Conservation (phyloP, 2,888 invertebrate genomes). For the Endomychus coccineus region DNA sequence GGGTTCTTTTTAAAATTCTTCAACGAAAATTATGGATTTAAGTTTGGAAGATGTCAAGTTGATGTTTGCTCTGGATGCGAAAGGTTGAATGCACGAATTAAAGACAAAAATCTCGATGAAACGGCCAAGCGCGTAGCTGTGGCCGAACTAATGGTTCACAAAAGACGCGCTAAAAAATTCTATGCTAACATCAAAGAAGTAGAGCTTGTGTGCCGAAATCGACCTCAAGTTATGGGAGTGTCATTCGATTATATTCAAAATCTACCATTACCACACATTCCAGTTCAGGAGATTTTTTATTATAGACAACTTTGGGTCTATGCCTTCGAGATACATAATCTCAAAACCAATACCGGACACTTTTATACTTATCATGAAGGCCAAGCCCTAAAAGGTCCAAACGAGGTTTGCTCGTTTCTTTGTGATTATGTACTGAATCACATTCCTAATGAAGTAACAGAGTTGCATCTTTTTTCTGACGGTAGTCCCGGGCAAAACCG, state of each 20-base stretch:
- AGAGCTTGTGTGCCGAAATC: slow-evolving; percentile 13
- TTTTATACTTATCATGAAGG: slow-evolving; percentile 21
- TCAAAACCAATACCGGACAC: slow-evolving; percentile 2
- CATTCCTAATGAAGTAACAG: slow-evolving; percentile 13
- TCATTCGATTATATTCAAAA: slow-evolving; percentile 25
- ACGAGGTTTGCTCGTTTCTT: slow-evolving; percentile 22
- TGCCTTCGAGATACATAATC: slow-evolving; percentile 1
- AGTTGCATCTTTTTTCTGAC: slow-evolving; percentile 23
- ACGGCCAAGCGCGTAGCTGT: too few species aligned
- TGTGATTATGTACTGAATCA: slow-evolving; percentile 18
- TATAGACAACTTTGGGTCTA: slow-evolving; percentile 22
- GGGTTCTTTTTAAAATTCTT: too few species aligned
- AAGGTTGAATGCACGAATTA: too few species aligned
- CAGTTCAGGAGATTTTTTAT: slow-evolving; percentile 27
- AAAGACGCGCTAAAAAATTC: slow-evolving; percentile 21
- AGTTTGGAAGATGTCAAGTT: too few species aligned
- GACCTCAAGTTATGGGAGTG: slow-evolving; percentile 18
- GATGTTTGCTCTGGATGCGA: too few species aligned
- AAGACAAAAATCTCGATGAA: too few species aligned
- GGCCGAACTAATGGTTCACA: slow-evolving; percentile 22
- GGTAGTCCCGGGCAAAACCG: slow-evolving; percentile 21
- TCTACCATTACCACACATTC: slow-evolving; percentile 22
- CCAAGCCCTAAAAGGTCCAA: slow-evolving; percentile 19
- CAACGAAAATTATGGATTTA: too few species aligned
- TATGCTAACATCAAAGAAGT: slow-evolving; percentile 19